phyloP scores from a whole-genome alignment of 1,140 invertebrate genomes.

The Trachymyrmex septentrionalis region DNA sequence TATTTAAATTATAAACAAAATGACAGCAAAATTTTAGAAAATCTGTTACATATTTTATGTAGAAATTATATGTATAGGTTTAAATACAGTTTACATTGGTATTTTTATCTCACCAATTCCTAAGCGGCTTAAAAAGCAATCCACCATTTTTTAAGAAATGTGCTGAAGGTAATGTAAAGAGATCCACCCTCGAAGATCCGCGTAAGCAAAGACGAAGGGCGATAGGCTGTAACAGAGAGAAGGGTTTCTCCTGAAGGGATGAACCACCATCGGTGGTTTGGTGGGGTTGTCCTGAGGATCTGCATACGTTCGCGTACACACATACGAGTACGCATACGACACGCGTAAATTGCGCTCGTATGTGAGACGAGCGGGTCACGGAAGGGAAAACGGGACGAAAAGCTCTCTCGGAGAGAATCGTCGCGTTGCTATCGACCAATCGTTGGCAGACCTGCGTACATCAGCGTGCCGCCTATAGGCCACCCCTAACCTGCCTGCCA shows the following conservation, averaged over 20 bases:
- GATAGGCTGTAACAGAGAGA: conserved; percentile 65
- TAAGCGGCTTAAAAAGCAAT: conserved; percentile 6
- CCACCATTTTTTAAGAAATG: conserved; percentile 68
- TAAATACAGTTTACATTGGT: background rate
- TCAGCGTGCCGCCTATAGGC: conserved; percentile 84
- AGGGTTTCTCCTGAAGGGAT: conserved; percentile 67
- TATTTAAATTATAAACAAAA: too few species aligned
- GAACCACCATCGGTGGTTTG: conserved; percentile 43
- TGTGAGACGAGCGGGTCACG: conserved; percentile 13
- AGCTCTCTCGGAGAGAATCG: conserved; percentile 76
- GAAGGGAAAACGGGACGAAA: conserved; percentile 55
- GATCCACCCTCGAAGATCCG: conserved; percentile 70
- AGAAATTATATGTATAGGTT: background rate
- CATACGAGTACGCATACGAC: conserved; percentile 59
- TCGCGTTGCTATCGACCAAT: conserved; percentile 85
- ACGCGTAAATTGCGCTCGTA: conserved; percentile 75
- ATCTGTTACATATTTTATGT: background rate
- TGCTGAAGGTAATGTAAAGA: conserved; percentile 63
- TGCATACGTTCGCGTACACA: conserved; percentile 67
- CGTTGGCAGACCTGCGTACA: conserved; percentile 84
- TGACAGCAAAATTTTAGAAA: too few species aligned
- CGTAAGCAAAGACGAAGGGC: conserved; percentile 63
- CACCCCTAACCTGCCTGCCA: conserved; percentile 82
- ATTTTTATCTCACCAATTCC: background rate
- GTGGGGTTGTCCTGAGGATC: conserved; percentile 68